phyloP scores from a whole-genome alignment of 2,797 vertebrate species.

The Amazona finschi region DNA sequence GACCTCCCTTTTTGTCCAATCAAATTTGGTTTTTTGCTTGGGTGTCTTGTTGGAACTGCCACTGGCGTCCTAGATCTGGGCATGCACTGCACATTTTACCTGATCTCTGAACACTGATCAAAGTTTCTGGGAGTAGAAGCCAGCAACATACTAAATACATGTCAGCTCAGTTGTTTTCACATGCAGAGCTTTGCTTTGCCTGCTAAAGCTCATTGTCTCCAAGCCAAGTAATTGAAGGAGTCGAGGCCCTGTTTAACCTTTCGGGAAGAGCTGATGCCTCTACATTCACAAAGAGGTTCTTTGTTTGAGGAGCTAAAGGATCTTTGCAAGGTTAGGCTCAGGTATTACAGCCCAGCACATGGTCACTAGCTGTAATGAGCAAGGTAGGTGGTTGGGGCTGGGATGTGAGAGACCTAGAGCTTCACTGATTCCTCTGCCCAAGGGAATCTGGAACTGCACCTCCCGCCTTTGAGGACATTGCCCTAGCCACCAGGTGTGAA shows the following conservation, averaged over 20 bases:
- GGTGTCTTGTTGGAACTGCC: slow-evolving; percentile 36
- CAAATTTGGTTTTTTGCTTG: not conserved
- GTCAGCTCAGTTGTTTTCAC: slow-evolving; percentile 57
- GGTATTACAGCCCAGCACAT: not conserved
- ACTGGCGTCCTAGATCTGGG: slow-evolving; percentile 32
- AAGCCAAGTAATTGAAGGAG: slow-evolving; percentile 49
- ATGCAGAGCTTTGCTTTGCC: slow-evolving; percentile 50
- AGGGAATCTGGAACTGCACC: not conserved
- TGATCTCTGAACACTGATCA: slow-evolving; percentile 48
- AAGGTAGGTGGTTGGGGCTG: not conserved
- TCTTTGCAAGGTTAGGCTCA: slow-evolving; percentile 7
- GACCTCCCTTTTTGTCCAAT: not conserved
- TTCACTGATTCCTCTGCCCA: not conserved
- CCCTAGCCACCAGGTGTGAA: not conserved
- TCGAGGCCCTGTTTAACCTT: slow-evolving; percentile 53
- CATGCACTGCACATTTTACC: slow-evolving; percentile 8
- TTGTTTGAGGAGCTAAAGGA: slow-evolving; percentile 37
- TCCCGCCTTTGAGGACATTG: not conserved
- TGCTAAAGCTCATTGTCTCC: slow-evolving; percentile 47
- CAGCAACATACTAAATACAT: slow-evolving; percentile 35
- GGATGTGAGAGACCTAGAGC: not conserved
- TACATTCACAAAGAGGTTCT: slow-evolving; percentile 51
- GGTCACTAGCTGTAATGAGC: not conserved
- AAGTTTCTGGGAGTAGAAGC: slow-evolving; percentile 40
- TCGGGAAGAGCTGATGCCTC: slow-evolving; percentile 26